Evolutionary conservation across 2,113 vertebrate genomes (phyloP).

Genomic region (Phaethornis superciliosus): DNA sequence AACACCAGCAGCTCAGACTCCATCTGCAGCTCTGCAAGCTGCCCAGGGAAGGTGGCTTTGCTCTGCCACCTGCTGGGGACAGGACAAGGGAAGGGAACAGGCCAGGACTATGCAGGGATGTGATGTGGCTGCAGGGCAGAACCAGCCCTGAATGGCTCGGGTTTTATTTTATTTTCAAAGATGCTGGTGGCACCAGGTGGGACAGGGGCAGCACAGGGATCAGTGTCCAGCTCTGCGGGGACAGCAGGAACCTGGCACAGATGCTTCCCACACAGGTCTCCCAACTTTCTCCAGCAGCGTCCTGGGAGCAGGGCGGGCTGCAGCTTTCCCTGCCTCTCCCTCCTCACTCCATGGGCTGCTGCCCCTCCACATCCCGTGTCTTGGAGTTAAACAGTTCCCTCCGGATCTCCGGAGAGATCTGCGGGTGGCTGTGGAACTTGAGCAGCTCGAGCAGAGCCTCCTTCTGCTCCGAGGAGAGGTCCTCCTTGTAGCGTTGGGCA

Average conservation of each 20-base stretch:
- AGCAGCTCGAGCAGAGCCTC: constrained; percentile 89
- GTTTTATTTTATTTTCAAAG: constrained; percentile 50
- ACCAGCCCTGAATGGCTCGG: fast-evolving
- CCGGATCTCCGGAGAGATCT: constrained; percentile 86
- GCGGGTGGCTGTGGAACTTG: constrained; percentile 86
- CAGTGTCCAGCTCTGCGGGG: fast-evolving
- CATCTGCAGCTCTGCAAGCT: fast-evolving
- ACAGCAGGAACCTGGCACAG: fast-evolving
- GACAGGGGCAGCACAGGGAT: background rate
- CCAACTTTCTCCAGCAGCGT: background rate
- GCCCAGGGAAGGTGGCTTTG: background rate
- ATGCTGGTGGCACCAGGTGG: background rate
- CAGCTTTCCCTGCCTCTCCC: background rate
- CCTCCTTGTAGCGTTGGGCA: constrained; percentile 94
- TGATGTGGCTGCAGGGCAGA: fast-evolving
- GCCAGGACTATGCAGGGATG: fast-evolving
- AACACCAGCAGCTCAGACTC: fast-evolving
- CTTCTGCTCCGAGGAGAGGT: constrained; percentile 93
- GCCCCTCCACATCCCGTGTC: constrained; percentile 85
- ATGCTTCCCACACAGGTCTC: fast-evolving
- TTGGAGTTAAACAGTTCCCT: constrained; percentile 87
- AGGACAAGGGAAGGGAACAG: background rate
- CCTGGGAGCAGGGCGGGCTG: fast-evolving
- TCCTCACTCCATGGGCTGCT: constrained; percentile 74
- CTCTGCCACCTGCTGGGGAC: constrained; percentile 32